Evolutionary conservation across 1,140 invertebrate genomes (phyloP).

Genomic region (Drosophila tristis): DNA sequence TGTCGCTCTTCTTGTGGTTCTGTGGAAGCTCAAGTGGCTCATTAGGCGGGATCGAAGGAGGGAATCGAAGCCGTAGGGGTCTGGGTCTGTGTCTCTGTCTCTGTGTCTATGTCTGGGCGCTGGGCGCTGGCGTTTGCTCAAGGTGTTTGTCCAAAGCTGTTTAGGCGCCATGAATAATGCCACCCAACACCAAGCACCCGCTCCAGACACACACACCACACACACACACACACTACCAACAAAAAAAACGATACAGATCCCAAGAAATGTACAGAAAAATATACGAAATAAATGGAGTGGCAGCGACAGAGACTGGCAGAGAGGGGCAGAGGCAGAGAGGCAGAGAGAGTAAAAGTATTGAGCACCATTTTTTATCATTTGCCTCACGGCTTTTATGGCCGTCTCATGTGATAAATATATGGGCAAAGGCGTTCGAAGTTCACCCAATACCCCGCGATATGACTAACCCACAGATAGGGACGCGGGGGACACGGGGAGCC

Average conservation of each 20-base stretch:
- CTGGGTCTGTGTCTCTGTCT: not conserved
- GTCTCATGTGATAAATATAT: slow-evolving; percentile 54
- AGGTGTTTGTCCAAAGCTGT: slow-evolving; percentile 45
- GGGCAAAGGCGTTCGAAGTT: slow-evolving; percentile 50
- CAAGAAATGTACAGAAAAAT: slow-evolving; percentile 22
- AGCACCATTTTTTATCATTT: slow-evolving; percentile 32
- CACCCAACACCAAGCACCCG: slow-evolving; percentile 23
- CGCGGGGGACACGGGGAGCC: not conserved
- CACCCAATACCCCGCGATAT: slow-evolving; percentile 19
- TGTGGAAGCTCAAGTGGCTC: slow-evolving; percentile 64
- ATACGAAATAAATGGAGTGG: no score
- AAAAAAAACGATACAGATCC: slow-evolving; percentile 20
- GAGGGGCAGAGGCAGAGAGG: not conserved
- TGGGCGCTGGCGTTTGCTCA: not conserved
- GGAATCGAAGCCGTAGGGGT: slow-evolving; percentile 13
- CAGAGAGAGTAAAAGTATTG: no score
- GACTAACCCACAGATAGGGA: slow-evolving; percentile 32
- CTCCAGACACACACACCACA: not conserved
- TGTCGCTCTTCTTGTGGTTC: slow-evolving; percentile 4
- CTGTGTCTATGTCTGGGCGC: not conserved
- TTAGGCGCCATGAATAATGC: slow-evolving; percentile 53
- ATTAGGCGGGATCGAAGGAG: slow-evolving; percentile 45
- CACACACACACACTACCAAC: slow-evolving; percentile 14
- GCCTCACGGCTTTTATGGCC: slow-evolving; percentile 42
- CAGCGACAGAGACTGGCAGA: not conserved